Evolutionary conservation across 2,113 vertebrate genomes (phyloP).

Genomic region (Cyphomyrus discorhynchus): DNA sequence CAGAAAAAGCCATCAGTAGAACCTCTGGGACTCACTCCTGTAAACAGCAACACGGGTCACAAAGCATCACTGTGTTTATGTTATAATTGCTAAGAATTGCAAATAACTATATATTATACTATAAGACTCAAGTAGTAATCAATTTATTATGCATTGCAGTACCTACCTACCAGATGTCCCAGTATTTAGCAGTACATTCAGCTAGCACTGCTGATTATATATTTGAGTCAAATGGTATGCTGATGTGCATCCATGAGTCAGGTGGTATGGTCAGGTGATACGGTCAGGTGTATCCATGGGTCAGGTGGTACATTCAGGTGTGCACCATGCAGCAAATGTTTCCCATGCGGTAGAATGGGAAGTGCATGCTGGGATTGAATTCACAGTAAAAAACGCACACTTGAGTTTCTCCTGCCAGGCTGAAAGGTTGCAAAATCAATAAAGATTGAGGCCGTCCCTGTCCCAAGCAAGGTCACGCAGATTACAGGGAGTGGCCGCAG

Average conservation of each 20-base stretch:
- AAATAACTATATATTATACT: background rate
- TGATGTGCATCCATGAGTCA: background rate
- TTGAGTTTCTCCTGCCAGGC: background rate
- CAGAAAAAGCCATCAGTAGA: background rate
- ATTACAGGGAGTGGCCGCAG: background rate
- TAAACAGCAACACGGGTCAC: background rate
- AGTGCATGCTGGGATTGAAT: background rate
- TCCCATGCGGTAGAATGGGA: background rate
- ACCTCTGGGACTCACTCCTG: background rate
- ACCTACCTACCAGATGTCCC: background rate
- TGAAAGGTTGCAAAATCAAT: background rate
- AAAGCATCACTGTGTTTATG: background rate
- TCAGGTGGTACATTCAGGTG: background rate
- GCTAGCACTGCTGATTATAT: background rate
- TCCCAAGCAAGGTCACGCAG: background rate
- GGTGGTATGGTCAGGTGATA: too few species aligned
- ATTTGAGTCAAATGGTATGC: background rate
- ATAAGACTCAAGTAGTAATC: background rate
- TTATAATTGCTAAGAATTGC: background rate
- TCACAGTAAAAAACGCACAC: background rate
- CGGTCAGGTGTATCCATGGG: background rate
- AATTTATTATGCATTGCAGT: background rate
- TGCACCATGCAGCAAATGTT: background rate
- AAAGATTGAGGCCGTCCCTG: background rate
- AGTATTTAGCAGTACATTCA: background rate